Evolutionary conservation across 1,140 invertebrate genomes (phyloP).

Genomic region (Cheumatopsyche charites): DNA sequence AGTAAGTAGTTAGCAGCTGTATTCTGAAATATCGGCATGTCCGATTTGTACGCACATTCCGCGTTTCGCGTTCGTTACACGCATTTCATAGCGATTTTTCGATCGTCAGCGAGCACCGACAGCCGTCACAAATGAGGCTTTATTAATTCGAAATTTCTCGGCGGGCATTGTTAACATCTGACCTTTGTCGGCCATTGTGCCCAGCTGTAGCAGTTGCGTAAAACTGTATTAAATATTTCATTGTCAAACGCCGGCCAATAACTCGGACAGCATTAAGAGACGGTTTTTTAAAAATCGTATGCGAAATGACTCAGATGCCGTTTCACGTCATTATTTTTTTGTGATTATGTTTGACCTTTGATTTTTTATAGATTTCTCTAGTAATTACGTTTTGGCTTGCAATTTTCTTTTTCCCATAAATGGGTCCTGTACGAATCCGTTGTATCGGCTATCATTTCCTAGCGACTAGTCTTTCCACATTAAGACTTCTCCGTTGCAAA

Average conservation of each 20-base stretch:
- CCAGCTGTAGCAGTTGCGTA: conserved; percentile 16
- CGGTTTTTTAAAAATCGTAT: conserved; percentile 1
- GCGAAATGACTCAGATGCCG: conserved; percentile 4
- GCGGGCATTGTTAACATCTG: conserved; percentile 26
- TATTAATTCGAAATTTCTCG: conserved; percentile 27
- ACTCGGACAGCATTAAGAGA: conserved; percentile 7
- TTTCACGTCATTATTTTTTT: not conserved
- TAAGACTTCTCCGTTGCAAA: conserved; percentile 26
- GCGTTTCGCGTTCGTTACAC: not conserved
- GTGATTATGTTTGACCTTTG: not conserved
- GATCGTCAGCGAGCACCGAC: conserved; percentile 6
- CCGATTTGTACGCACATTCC: too few species aligned
- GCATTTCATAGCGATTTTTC: not conserved
- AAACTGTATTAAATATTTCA: conserved; percentile 27
- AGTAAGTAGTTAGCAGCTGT: too few species aligned
- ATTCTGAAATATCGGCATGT: too few species aligned
- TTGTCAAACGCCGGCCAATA: conserved; percentile 23
- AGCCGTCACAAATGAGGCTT: conserved; percentile 26
- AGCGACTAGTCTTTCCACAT: conserved; percentile 15
- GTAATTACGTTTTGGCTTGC: not conserved
- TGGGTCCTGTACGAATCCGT: conserved; percentile 1
- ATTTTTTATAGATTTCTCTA: not conserved
- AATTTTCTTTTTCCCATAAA: conserved; percentile 6
- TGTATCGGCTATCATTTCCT: conserved; percentile 4
- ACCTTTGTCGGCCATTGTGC: conserved; percentile 12